Conservation (phyloP, 2,888 invertebrate species). For the Spodoptera picta region DNA sequence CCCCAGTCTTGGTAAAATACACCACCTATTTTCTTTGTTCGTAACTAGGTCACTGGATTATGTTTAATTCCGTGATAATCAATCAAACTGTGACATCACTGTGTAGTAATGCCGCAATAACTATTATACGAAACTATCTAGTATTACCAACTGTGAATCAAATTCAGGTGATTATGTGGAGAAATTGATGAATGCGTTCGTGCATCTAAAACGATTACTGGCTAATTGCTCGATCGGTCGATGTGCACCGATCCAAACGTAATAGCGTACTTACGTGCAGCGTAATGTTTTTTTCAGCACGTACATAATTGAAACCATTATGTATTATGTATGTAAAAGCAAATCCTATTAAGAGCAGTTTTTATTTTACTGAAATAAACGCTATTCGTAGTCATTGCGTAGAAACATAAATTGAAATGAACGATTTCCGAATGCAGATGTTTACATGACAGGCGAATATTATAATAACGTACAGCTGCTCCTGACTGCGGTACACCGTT, state of each 20-base stretch:
- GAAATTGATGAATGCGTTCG: conserved; percentile 51
- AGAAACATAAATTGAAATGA: conserved; percentile 7
- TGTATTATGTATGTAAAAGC: conserved; percentile 15
- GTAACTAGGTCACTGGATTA: conserved; percentile 38
- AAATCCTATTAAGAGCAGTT: conserved; percentile 13
- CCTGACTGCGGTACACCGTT: conserved; percentile 16
- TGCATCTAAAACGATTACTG: conserved; percentile 54
- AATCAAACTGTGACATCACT: conserved; percentile 31
- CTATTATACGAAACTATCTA: conserved; percentile 35
- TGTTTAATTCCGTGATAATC: conserved; percentile 23
- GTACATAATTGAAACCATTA: background rate
- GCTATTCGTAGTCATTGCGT: background rate
- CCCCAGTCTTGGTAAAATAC: conserved; percentile 5
- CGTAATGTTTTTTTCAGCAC: conserved; percentile 17
- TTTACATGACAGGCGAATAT: conserved; percentile 16
- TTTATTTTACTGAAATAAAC: conserved; percentile 8
- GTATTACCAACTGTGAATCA: conserved; percentile 43
- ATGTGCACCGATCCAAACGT: conserved; percentile 19
- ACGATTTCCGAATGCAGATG: conserved; percentile 14
- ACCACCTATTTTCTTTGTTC: conserved; percentile 12
- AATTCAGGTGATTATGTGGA: conserved; percentile 48
- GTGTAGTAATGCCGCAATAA: conserved; percentile 37
- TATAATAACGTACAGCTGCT: conserved; percentile 22
- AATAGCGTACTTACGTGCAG: conserved; percentile 18
- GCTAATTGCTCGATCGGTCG: conserved; percentile 47